phyloP scores from a whole-genome alignment of 2,113 vertebrate genomes.

The Vicugna pacos region DNA sequence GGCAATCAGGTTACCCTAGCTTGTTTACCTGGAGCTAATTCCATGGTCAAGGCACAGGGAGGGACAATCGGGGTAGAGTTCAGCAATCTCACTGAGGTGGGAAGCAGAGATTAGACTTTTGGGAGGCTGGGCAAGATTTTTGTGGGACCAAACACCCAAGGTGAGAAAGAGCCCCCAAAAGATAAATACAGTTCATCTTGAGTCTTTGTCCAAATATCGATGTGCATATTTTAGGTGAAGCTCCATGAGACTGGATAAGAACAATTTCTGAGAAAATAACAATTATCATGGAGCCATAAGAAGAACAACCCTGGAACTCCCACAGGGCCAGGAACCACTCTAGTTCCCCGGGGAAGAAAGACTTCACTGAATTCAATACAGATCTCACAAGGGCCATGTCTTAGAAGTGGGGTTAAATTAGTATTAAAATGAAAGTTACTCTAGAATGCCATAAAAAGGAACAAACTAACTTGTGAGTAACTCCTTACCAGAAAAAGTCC shows the following conservation, averaged over 20 bases:
- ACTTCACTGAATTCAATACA: background rate
- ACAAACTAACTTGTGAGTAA: background rate
- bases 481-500: background rate
- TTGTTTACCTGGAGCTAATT: background rate
- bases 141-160: background rate
- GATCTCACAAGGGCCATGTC: background rate
- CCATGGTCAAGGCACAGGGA: background rate
- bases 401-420: background rate
- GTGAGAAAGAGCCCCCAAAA: background rate
- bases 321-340: background rate
- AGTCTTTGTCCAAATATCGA: background rate
- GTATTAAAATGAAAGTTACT: background rate
- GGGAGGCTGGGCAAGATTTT: background rate
- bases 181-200: background rate
- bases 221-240: background rate
- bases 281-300: background rate
- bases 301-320: background rate
- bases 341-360: background rate
- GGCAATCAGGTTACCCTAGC: background rate
- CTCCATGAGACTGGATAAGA: background rate
- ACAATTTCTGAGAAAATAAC: background rate
- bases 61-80: background rate
- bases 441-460: background rate
- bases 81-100: background rate
- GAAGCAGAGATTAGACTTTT: background rate